Evolutionary conservation across 2,113 vertebrate genomes (phyloP).

Genomic region (Rhizomys pruinosus): DNA sequence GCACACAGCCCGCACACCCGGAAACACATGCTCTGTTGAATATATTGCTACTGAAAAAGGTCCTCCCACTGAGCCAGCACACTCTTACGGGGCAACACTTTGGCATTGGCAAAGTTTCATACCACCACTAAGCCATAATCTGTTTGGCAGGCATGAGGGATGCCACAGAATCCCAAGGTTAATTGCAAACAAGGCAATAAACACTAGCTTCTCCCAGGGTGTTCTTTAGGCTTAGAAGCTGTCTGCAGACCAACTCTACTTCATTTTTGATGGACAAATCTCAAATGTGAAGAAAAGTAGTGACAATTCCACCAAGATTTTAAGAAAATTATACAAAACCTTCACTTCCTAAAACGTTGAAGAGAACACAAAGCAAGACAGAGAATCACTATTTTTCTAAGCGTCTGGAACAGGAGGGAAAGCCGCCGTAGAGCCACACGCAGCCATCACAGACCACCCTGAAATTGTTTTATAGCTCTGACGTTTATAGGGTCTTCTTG

Average conservation of each 20-base stretch:
- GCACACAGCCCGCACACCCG: accelerated
- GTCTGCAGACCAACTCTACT: background rate
- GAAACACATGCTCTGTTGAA: background rate
- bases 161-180: constrained; percentile 44
- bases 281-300: background rate
- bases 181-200: constrained; percentile 57
- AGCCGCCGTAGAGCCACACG: accelerated
- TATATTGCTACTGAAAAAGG: background rate
- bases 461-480: background rate
- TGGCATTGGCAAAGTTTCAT: constrained; percentile 16
- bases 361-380: background rate
- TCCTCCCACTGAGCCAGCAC: background rate
- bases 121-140: constrained; percentile 14
- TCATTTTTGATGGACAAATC: background rate
- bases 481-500: background rate
- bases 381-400: background rate
- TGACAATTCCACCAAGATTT: background rate
- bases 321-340: background rate
- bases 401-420: background rate
- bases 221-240: background rate
- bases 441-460: background rate
- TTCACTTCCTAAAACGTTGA: background rate
- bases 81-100: background rate
- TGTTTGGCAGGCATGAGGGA: constrained; percentile 53
- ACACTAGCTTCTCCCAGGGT: constrained; percentile 11